Evolutionary conservation across 2,888 invertebrate genomes (phyloP).

Genomic region (Diarsia mendica): DNA sequence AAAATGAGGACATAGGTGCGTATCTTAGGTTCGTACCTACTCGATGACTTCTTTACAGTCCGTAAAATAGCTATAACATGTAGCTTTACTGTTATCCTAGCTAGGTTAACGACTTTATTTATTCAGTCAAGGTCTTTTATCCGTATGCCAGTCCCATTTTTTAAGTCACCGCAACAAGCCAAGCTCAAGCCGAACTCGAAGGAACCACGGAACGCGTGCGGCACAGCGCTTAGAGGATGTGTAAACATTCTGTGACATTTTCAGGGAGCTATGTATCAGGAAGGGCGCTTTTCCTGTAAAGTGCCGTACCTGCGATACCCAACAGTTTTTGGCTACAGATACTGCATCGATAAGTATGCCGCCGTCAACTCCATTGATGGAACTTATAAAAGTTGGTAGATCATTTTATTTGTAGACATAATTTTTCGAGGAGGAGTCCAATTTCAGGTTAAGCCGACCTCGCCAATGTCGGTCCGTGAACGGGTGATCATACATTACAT

Average conservation of each 20-base stretch:
- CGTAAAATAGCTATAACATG: neutral
- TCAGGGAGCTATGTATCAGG: constrained; percentile 88
- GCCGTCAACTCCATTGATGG: constrained; percentile 83
- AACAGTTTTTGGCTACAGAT: constrained; percentile 81
- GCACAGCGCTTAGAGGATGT: neutral
- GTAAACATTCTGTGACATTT: constrained; percentile 9
- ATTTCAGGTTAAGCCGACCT: neutral
- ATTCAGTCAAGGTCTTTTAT: neutral
- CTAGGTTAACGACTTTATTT: neutral
- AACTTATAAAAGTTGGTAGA: constrained; percentile 81
- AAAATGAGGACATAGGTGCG: no score
- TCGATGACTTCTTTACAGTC: no score
- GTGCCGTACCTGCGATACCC: constrained; percentile 84
- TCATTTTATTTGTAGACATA: neutral
- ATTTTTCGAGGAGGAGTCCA: neutral
- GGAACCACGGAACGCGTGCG: neutral
- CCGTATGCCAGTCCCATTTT: neutral
- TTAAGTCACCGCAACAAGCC: neutral
- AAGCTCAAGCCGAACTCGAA: neutral
- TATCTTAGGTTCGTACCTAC: no score
- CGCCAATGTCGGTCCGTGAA: neutral
- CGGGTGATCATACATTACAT: neutral
- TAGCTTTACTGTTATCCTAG: neutral
- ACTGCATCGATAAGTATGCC: constrained; percentile 85
- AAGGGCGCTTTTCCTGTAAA: constrained; percentile 83